Evolutionary conservation across 1,140 invertebrate genomes (phyloP).

Genomic region (Bilobella aurantiaca): DNA sequence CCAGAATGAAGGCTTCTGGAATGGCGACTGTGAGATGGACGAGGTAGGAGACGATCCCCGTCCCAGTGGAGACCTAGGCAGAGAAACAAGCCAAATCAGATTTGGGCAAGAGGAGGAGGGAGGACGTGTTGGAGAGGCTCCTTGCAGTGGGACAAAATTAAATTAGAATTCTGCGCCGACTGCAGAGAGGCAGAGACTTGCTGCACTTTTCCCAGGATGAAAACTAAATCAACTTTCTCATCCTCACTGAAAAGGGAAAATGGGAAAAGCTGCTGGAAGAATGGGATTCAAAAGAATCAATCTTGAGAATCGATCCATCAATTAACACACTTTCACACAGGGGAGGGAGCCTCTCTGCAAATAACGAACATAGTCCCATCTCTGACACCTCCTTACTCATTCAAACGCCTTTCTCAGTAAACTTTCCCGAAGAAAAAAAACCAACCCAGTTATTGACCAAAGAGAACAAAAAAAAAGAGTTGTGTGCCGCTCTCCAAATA

Average conservation of each 20-base stretch:
- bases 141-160: no score
- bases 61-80: constrained; percentile 70
- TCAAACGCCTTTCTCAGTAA: background rate
- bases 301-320: background rate
- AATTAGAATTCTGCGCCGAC: no score
- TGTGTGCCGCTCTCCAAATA: background rate
- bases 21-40: constrained; percentile 77
- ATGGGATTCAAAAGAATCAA: background rate
- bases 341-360: background rate
- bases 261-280: background rate
- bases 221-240: background rate
- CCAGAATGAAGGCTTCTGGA: constrained; percentile 74
- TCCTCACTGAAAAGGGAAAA: background rate
- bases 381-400: background rate
- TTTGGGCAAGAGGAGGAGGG: background rate
- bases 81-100: constrained; percentile 8
- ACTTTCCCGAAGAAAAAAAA: background rate
- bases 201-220: background rate
- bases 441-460: background rate
- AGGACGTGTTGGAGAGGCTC: background rate
- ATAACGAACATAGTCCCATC: background rate
- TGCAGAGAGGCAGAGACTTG: background rate
- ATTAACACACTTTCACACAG: constrained; percentile 2
- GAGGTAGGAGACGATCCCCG: constrained; percentile 74
- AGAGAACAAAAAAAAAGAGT: background rate